Evolutionary conservation across 2,888 invertebrate genomes (phyloP).

Genomic region (Chalcosyrphus nemorum): DNA sequence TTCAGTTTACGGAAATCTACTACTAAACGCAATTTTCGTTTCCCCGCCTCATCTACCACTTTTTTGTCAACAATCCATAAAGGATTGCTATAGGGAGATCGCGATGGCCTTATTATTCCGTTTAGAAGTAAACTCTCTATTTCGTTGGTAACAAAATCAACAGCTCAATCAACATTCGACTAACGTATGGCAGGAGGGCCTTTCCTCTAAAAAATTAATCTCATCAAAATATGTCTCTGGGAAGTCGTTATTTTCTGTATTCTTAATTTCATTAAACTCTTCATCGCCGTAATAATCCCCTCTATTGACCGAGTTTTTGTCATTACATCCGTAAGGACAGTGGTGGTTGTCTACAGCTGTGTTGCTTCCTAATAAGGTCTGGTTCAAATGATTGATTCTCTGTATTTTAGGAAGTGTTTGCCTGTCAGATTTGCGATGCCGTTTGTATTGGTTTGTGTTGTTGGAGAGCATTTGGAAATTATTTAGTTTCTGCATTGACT

Average conservation of each 20-base stretch:
- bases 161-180: too few species aligned
- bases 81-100: too few species aligned
- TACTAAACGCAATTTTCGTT: too few species aligned
- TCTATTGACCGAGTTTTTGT: background rate
- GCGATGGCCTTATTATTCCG: too few species aligned
- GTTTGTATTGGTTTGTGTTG: background rate
- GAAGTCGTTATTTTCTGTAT: background rate
- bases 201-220: background rate
- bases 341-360: background rate
- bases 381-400: background rate
- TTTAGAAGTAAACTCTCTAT: too few species aligned
- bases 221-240: background rate
- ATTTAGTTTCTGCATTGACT: too few species aligned
- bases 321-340: background rate
- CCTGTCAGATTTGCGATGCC: background rate
- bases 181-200: too few species aligned
- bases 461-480: too few species aligned
- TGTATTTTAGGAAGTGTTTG: background rate
- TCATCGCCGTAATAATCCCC: background rate
- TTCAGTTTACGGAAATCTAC: too few species aligned
- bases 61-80: too few species aligned
- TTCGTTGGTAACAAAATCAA: too few species aligned
- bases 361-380: background rate
- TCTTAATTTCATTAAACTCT: background rate
- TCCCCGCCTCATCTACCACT: too few species aligned